A percentile compares a stretch with the other conserved stretches of the same genome.
Conservation (phyloP, 1,140 invertebrate species). For the Drosophila repleta region DNA sequence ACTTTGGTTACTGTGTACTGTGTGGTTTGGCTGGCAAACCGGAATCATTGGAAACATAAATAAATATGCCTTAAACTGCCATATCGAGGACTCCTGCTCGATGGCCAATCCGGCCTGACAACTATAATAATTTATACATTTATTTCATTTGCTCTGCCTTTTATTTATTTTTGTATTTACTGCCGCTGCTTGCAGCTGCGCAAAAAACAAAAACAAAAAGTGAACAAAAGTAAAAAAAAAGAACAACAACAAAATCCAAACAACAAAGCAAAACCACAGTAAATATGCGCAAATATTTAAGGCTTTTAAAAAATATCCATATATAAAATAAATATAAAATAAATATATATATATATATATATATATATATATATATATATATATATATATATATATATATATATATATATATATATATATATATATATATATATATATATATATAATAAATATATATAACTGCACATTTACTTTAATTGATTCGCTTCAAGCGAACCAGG, state of each 20-base stretch:
- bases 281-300: constrained; percentile 32
- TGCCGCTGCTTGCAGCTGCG: constrained; percentile 58
- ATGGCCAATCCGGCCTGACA: constrained; percentile 2
- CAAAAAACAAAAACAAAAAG: constrained; percentile 35
- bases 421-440: not conserved
- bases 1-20: constrained; percentile 11
- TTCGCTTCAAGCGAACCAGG: not conserved
- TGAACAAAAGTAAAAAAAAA: not conserved
- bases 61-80: constrained; percentile 39
- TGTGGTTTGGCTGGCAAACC: constrained; percentile 17
- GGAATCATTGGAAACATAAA: constrained; percentile 47
- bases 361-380: not conserved
- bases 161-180: constrained; percentile 75
- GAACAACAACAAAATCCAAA: not conserved
- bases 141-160: constrained; percentile 35
- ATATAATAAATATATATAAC: too few species aligned
- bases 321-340: not conserved
- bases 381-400: not conserved
- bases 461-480: constrained; percentile 19
- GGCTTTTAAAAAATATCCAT: constrained; percentile 11
- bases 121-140: constrained; percentile 50
- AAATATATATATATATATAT: not conserved
- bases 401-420: not conserved
- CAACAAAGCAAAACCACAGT: constrained; percentile 16
- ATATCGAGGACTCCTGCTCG: constrained; percentile 3